A percentile compares a stretch with the other conserved stretches of the same genome.
Evolutionary conservation across 2,888 invertebrate species (phyloP).

Genomic region (Micoletzkya japonica): DNA sequence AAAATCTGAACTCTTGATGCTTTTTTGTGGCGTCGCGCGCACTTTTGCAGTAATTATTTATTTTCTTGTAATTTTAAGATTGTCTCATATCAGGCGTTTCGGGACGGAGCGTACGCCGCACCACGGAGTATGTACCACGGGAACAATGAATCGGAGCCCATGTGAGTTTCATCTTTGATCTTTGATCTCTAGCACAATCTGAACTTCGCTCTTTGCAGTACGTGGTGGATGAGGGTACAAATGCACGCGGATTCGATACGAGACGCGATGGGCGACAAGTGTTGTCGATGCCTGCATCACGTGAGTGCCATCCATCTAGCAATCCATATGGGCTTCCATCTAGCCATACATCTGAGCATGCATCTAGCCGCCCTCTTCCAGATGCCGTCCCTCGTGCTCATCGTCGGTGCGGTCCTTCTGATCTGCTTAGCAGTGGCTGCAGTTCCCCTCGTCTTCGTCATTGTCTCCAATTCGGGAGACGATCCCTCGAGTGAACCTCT

Average conservation of each 20-base stretch:
- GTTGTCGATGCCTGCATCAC: conserved; percentile 26
- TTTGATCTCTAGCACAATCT: not conserved
- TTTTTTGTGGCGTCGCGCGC: no score
- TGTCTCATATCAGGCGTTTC: conserved; percentile 7
- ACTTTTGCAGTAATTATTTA: no score
- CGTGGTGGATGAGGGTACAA: conserved; percentile 14
- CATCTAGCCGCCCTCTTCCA: no score
- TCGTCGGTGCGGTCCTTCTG: conserved; percentile 18
- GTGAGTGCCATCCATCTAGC: conserved; percentile 5
- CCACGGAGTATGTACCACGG: conserved; percentile 23
- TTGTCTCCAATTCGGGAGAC: conserved; percentile 17
- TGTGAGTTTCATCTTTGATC: not conserved
- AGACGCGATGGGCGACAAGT: conserved; percentile 28
- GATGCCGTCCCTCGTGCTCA: conserved; percentile 29
- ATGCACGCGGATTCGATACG: conserved; percentile 19
- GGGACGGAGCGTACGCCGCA: conserved; percentile 2
- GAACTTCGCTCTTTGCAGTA: conserved; percentile 1
- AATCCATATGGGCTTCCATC: not conserved
- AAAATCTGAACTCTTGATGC: no score
- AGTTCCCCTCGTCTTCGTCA: conserved; percentile 22
- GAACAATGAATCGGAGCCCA: not conserved
- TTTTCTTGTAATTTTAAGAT: not conserved
- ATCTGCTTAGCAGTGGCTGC: conserved; percentile 22
- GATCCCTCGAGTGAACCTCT: no score
- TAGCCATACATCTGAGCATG: not conserved